Base-by-base conservation (phyloP, 2,888 invertebrate species). In the Hermaeophaga mercurialis region DNA sequence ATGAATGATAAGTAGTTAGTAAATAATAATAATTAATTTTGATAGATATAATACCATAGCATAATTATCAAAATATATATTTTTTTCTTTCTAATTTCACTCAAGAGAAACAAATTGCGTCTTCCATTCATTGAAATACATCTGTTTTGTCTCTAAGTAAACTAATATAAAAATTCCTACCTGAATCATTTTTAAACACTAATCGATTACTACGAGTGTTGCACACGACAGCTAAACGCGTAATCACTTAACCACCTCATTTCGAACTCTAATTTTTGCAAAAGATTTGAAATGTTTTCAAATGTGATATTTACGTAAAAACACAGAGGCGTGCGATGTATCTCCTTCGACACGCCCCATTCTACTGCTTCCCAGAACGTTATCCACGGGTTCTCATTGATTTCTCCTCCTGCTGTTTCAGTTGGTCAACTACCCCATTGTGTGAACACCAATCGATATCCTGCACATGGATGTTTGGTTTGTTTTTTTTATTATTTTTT, bases 341-440 rank as follows among this genome's bases (percentile, higher is more conserved):
- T 60, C 58, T 64, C 57, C 61, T 53, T 52, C 74, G 75, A 71
- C 78, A 79, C 71, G 77, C 80, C 74, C 78, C 77, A 64, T 73
- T 74, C 53, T 74, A 71, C 70, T 70, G 68, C 65, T 58, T 66
- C 69, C 67, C 66, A 70, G 61, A 60, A 46, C 46, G 57, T 63
- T 66, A 54, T 44, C 59, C 53, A 54, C 59, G 58, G 63, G 54
- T 66, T 63, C 41, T 54, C 67, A 71, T 71, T 67, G 71, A 71
- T 71, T 70, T 70, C 62, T 56, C 53, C 55, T 52, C 59, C 62
- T 61, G 54, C 63, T 63, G 62, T 61, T 68, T 66, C 61, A 65
- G 54, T 69, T 70, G 70, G 70, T 65, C 70, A 66, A 70, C 69
- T 69, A 65, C 66, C 66, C 64, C 69, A 66, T 69, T 69, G 66